Evolutionary conservation across 2,888 invertebrate species (phyloP).

Genomic region (Plagiodera versicolora): DNA sequence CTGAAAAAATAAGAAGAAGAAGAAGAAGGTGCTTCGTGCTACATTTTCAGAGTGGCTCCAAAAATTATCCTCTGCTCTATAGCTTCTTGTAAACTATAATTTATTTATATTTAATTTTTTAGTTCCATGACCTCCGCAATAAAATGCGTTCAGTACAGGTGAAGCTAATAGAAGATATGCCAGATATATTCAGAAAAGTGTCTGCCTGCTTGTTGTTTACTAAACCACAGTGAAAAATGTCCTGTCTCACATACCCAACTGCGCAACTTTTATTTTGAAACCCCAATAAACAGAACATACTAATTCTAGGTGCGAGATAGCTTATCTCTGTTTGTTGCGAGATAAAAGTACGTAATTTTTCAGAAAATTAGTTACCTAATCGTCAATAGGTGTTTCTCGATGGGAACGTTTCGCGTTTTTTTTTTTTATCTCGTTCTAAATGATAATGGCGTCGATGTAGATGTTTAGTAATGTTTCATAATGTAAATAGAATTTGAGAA

Average conservation of each 20-base stretch:
- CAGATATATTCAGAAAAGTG: neutral
- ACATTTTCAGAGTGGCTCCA: too few relatives aligned
- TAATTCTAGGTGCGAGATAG: conserved; percentile 4
- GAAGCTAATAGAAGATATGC: neutral
- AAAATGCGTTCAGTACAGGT: too few relatives aligned
- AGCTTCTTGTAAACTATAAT: too few relatives aligned
- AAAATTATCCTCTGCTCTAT: too few relatives aligned
- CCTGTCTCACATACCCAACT: neutral
- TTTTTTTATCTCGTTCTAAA: conserved; percentile 5
- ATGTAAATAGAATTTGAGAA: conserved; percentile 10
- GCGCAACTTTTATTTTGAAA: conserved; percentile 9
- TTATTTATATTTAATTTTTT: too few relatives aligned
- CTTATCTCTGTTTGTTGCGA: conserved; percentile 19
- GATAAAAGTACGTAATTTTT: conserved; percentile 26
- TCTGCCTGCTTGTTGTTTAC: neutral
- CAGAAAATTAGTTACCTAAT: conserved; percentile 11
- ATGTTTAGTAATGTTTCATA: neutral
- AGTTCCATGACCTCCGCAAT: too few relatives aligned
- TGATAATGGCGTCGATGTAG: neutral
- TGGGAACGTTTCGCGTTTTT: neutral
- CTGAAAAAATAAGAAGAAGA: neutral
- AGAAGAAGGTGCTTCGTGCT: neutral
- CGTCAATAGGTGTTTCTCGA: conserved; percentile 1
- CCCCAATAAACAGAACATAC: neutral
- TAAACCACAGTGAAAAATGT: neutral